phyloP scores from a whole-genome alignment of 2,113 vertebrate genomes.

The Megaceryle maxima region DNA sequence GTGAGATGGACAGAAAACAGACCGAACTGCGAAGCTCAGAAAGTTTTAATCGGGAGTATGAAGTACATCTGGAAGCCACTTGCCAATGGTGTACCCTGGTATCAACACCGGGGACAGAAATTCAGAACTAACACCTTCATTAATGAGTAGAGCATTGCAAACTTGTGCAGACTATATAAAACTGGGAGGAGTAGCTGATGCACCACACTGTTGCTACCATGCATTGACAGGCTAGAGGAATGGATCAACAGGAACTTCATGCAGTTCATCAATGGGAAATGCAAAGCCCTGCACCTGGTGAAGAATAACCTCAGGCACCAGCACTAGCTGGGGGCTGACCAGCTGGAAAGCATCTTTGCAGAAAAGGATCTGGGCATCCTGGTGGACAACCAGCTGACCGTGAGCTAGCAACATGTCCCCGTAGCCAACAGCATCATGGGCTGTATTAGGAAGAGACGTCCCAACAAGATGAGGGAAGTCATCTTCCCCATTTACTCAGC shows the following conservation, averaged over 20 bases:
- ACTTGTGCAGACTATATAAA: not conserved
- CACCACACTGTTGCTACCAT: not conserved
- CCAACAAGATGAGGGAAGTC: not conserved
- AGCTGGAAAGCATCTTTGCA: not conserved
- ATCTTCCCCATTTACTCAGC: not conserved
- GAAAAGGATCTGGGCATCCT: not conserved
- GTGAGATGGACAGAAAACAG: not conserved
- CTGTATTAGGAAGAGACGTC: not conserved
- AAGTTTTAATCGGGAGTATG: not conserved
- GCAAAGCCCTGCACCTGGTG: not conserved
- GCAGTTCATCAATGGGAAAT: not conserved
- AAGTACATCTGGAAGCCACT: not conserved
- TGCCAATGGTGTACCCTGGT: not conserved
- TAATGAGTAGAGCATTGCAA: not conserved
- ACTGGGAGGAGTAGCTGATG: not conserved
- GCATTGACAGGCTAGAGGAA: not conserved
- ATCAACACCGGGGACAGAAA: not conserved
- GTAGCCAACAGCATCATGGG: too few species aligned
- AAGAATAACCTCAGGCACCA: not conserved
- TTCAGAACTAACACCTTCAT: not conserved
- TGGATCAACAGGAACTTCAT: not conserved
- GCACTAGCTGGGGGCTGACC: not conserved
- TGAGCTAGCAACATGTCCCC: not conserved
- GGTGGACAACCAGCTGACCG: not conserved
- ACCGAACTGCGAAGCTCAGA: not conserved